Conservation (phyloP, 2,888 invertebrate genomes). For the Drosophila eohydei region DNA sequence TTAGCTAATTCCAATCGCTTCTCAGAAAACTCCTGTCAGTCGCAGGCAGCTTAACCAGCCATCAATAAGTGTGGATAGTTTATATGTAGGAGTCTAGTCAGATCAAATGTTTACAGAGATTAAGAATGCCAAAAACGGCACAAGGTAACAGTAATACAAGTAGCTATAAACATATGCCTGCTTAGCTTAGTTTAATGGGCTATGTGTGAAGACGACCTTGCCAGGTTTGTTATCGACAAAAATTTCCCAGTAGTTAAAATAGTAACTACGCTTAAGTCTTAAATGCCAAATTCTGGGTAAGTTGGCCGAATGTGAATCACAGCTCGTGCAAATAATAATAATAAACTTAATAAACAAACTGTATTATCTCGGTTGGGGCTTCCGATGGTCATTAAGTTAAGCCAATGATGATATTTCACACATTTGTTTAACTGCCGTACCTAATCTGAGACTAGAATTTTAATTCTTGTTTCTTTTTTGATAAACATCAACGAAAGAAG, state of each 20-base stretch:
- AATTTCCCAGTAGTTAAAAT: conserved; percentile 15
- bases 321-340: conserved; percentile 16
- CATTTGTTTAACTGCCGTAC: conserved; percentile 34
- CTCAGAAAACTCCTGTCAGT: neutral
- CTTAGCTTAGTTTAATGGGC: conserved; percentile 3
- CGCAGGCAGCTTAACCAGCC: neutral
- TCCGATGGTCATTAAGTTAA: conserved; percentile 42
- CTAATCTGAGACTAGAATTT: conserved; percentile 26
- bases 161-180: neutral
- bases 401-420: conserved; percentile 49
- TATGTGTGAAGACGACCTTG: conserved; percentile 12
- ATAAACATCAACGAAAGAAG: conserved; percentile 21
- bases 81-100: neutral
- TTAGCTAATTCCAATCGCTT: neutral
- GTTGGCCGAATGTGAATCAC: conserved; percentile 11
- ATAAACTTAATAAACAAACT: conserved; percentile 12
- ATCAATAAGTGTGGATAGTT: neutral
- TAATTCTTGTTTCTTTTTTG: neutral
- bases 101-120: neutral
- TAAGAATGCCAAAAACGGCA: neutral
- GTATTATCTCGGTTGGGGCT: conserved; percentile 26
- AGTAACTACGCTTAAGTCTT: neutral
- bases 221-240: conserved; percentile 6
- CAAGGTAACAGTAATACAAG: conserved; percentile 6
- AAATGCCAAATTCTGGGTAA: neutral